Evolutionary conservation across 2,888 invertebrate genomes (phyloP).

Genomic region (Hedya salicella): DNA sequence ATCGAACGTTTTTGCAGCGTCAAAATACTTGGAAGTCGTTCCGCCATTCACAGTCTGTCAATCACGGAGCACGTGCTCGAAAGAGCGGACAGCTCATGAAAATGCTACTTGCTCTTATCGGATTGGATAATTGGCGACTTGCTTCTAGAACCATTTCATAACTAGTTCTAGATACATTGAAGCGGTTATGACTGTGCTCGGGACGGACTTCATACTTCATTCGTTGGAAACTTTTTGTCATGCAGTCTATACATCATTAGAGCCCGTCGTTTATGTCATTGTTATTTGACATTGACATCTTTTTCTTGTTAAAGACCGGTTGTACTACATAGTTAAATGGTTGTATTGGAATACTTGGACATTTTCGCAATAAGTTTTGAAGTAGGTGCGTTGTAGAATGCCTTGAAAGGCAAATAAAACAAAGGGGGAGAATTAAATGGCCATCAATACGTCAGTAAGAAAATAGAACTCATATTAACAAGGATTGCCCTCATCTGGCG

Average conservation of each 20-base stretch:
- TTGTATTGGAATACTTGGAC: constrained; percentile 27
- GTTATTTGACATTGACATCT: constrained; percentile 39
- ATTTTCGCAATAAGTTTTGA: constrained; percentile 11
- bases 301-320: constrained; percentile 33
- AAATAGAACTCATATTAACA: too few relatives aligned
- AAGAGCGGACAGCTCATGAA: constrained; percentile 59
- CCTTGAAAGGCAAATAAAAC: not conserved
- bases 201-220: constrained; percentile 50
- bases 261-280: constrained; percentile 56
- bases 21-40: constrained; percentile 79
- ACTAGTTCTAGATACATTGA: constrained; percentile 68
- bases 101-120: constrained; percentile 62
- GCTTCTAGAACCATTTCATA: constrained; percentile 53
- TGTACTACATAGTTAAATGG: constrained; percentile 17
- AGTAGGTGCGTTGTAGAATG: not conserved
- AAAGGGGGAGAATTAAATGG: too few relatives aligned
- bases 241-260: constrained; percentile 58
- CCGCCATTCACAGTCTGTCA: constrained; percentile 73
- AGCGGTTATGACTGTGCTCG: constrained; percentile 42
- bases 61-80: constrained; percentile 71
- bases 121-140: constrained; percentile 66
- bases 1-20: constrained; percentile 73
- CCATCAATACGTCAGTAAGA: too few relatives aligned
- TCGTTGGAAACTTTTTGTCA: constrained; percentile 52
- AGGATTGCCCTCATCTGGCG: too few relatives aligned